Conservation (phyloP, 2,888 invertebrate genomes). For the Cetonia aurata region DNA sequence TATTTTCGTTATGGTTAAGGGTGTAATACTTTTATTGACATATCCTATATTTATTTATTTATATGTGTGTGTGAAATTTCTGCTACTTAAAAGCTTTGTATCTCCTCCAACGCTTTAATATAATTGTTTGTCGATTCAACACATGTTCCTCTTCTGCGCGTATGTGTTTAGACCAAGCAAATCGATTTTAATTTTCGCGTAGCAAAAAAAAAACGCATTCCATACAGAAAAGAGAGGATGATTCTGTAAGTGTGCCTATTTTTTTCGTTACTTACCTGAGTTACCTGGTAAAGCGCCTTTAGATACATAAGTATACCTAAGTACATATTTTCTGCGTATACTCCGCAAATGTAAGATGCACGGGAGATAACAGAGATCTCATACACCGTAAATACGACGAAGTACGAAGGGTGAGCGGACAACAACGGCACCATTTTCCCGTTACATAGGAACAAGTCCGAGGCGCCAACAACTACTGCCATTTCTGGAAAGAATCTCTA, state of each 20-base stretch:
- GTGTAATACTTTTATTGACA: too few relatives aligned
- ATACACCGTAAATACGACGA: too few relatives aligned
- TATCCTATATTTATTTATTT: too few relatives aligned
- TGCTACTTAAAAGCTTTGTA: background rate
- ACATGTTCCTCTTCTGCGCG: too few relatives aligned
- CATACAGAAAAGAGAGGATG: conserved; percentile 12
- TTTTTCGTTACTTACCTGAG: conserved; percentile 42
- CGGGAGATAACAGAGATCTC: too few relatives aligned
- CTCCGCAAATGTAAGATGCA: too few relatives aligned
- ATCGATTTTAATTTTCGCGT: too few relatives aligned
- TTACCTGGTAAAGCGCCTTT: conserved; percentile 43
- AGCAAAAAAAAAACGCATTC: too few relatives aligned
- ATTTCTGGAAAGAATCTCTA: conserved; percentile 55
- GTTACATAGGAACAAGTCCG: conserved; percentile 55
- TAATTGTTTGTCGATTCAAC: background rate
- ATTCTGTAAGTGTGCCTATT: conserved; percentile 7
- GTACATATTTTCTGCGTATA: too few relatives aligned
- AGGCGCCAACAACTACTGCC: conserved; percentile 56
- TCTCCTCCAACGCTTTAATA: background rate
- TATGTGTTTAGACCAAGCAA: too few relatives aligned
- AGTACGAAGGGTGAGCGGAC: conserved; percentile 42
- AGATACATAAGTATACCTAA: too few relatives aligned
- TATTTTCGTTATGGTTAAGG: too few relatives aligned
- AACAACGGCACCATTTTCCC: conserved; percentile 49
- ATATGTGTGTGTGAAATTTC: background rate